Evolutionary conservation across 2,113 vertebrate genomes (phyloP).

Genomic region (Tragelaphus buxtoni): DNA sequence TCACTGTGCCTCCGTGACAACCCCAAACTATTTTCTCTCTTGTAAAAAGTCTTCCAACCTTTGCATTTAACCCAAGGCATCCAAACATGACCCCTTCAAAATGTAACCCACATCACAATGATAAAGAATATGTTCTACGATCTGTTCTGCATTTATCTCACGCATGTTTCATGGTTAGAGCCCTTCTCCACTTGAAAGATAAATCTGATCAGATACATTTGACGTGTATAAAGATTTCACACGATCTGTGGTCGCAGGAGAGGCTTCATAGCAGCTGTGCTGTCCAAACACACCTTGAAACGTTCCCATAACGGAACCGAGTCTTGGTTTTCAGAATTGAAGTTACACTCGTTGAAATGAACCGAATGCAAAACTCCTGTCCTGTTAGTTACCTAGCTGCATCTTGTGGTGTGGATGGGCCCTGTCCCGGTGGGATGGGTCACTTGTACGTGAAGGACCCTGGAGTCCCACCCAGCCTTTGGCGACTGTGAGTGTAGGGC

Average conservation of each 20-base stretch:
- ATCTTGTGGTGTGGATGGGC: rapidly evolving
- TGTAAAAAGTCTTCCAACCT: background rate
- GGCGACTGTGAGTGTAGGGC: rapidly evolving
- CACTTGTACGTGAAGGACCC: rapidly evolving
- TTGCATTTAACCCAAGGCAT: background rate
- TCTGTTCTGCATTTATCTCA: background rate
- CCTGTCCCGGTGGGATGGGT: background rate
- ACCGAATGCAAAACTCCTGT: too few species aligned
- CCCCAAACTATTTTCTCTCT: background rate
- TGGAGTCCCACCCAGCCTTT: too few species aligned
- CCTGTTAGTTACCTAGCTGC: background rate
- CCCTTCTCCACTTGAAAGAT: background rate
- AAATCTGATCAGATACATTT: too few species aligned
- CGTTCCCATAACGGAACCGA: rapidly evolving
- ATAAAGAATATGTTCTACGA: rapidly evolving
- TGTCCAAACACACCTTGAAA: background rate
- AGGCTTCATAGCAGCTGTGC: background rate
- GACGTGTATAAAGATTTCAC: background rate
- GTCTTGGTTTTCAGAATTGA: background rate
- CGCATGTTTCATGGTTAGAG: background rate
- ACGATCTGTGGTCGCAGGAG: rapidly evolving
- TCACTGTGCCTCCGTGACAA: background rate
- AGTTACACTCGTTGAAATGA: too few species aligned
- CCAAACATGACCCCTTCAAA: background rate
- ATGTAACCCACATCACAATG: background rate